A percentile compares a stretch with the other conserved stretches of the same genome.
Evolutionary conservation across 1,140 invertebrate species (phyloP).

Genomic region (Leptinotarsa undecemlineata): DNA sequence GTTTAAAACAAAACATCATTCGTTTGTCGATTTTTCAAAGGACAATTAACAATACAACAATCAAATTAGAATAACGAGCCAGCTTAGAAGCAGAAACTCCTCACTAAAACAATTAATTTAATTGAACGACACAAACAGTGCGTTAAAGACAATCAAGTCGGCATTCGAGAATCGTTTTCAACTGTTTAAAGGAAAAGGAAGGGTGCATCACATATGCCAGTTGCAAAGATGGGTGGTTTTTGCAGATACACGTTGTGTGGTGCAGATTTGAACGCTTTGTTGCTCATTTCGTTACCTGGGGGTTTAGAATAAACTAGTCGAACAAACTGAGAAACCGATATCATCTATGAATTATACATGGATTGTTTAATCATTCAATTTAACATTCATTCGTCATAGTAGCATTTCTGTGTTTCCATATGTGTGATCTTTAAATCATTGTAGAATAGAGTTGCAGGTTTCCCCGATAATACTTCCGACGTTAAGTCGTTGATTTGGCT

Average conservation of each 20-base stretch:
- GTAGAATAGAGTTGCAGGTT: too few species aligned
- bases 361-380: too few species aligned
- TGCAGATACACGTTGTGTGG: background rate
- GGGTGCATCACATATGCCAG: background rate
- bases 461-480: too few species aligned
- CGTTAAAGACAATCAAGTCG: constrained; percentile 37
- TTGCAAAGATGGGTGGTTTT: background rate
- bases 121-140: constrained; percentile 43
- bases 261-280: background rate
- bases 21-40: constrained; percentile 29
- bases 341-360: too few species aligned
- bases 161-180: constrained; percentile 33
- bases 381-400: too few species aligned
- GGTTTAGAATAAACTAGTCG: background rate
- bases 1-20: background rate
- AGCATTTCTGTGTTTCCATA: too few species aligned
- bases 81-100: constrained; percentile 33
- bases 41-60: constrained; percentile 36
- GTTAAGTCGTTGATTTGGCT: too few species aligned
- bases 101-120: constrained; percentile 40
- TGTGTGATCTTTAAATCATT: too few species aligned
- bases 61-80: constrained; percentile 40
- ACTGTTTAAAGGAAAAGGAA: constrained; percentile 9
- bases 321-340: background rate
- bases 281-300: constrained; percentile 11